These are phyloP conservation scores for Betta splendens DNA, from an alignment of 2,797 vertebrate species.

Conservation along the genomic window DNA sequence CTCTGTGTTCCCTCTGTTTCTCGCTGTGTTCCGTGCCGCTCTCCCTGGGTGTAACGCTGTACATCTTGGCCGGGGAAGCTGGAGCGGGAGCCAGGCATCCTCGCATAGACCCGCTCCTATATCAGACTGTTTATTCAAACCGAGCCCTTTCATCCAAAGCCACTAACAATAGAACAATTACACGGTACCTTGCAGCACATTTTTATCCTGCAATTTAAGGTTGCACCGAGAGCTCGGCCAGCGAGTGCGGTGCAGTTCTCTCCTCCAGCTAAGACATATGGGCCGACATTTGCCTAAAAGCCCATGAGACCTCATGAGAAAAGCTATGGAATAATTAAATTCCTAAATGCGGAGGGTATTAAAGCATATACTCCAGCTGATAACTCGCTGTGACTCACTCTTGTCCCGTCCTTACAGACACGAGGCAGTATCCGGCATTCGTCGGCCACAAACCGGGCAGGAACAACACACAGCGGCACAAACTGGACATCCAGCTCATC, in stretches of 20 bases:
- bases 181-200: constrained; percentile 42
- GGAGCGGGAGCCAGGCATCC: constrained; percentile 42
- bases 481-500: constrained; percentile 97
- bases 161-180: constrained; percentile 59
- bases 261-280: constrained; percentile 29
- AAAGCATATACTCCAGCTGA: too few species aligned
- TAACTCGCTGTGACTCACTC: constrained; percentile 1
- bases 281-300: constrained; percentile 30
- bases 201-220: constrained; percentile 53
- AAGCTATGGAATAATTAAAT: constrained; percentile 16
- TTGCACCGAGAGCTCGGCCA: constrained; percentile 35
- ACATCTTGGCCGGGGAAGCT: constrained; percentile 38
- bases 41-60: constrained; percentile 40
- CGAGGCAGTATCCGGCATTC: constrained; percentile 97
- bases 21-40: constrained; percentile 33
- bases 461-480: constrained; percentile 96
- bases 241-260: constrained; percentile 33
- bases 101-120: constrained; percentile 44
- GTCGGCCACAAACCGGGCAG: constrained; percentile 98
- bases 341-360: too few species aligned
- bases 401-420: constrained; percentile 82
- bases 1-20: constrained; percentile 35
- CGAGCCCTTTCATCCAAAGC: constrained; percentile 59
- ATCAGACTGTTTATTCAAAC: constrained; percentile 58
- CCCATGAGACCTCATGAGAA: constrained; percentile 1